Base-by-base conservation (phyloP, 2,888 invertebrate species). In the Pocota personata region DNA sequence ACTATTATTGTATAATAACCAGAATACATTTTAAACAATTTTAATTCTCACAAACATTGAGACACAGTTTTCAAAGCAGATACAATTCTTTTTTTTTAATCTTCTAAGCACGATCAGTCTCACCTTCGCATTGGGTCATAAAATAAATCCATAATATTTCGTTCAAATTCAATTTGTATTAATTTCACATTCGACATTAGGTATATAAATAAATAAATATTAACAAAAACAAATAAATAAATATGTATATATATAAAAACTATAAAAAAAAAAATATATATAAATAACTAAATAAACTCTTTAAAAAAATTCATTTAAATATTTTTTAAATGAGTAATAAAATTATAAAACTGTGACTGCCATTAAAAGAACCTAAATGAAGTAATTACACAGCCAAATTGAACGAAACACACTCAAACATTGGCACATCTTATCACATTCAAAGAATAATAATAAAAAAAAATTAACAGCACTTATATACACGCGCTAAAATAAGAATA, bases 71-170 rank as follows among this genome's bases (percentile, higher is more conserved):
- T n/a, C n/a, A n/a, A n/a, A n/a, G n/a, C n/a, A n/a, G n/a, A n/a
- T n/a, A n/a, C n/a, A n/a, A n/a, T n/a, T n/a, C n/a, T 2, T 24
- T 24, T 24, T 24, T 24, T 24, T n/a, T 37, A 1, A n/a, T n/a
- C n/a, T 2, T 7, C 1, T 2, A 40, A 14, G 5, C 14, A 1
- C 4, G 1, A 2, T 30, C n/a, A n/a, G n/a, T 27, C 52, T 79
- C 67, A 80, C 82, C 78, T 88, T 84, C 88, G 90, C 89, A 91
- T 89, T 79, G 89, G 90, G 82, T 90, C 89, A 82, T 91, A 90
- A 88, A 91, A 87, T 72, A 91, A 88, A 88, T 91, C 92, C 92
- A 92, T 92, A 67, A 92, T 92, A 88, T 90, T 92, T 79, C 90
- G 90, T 88, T 91, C 91, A 89, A 92, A 92, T 89, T 92, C 92